These are phyloP conservation scores for Cyclophora albipunctata DNA, from an alignment of 2,888 invertebrate genomes.

Conservation along the genomic window DNA sequence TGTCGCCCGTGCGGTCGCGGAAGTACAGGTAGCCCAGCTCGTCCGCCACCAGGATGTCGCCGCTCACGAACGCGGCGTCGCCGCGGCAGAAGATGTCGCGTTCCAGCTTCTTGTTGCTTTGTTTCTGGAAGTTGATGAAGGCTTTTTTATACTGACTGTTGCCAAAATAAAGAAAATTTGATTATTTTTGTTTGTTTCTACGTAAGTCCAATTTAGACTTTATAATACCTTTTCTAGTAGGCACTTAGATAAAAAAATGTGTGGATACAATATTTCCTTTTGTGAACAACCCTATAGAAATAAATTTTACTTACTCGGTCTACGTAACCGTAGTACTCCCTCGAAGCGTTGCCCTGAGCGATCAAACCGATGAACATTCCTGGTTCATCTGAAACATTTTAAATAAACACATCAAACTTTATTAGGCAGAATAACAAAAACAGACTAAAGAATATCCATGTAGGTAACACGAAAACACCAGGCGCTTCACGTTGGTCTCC, in stretches of 20 bases:
- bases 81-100: slow-evolving; percentile 88
- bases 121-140: slow-evolving; percentile 57
- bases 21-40: slow-evolving; percentile 95
- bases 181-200: too few species aligned
- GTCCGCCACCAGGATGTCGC: slow-evolving; percentile 92
- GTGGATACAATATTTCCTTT: too few species aligned
- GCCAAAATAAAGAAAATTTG: too few species aligned
- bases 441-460: too few species aligned
- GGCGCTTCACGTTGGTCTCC: too few species aligned
- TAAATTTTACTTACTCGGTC: slow-evolving; percentile 29
- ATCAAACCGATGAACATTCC: slow-evolving; percentile 89
- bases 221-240: too few species aligned
- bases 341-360: slow-evolving; percentile 76
- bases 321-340: slow-evolving; percentile 77
- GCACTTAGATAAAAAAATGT: too few species aligned
- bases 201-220: too few species aligned
- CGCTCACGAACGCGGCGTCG: slow-evolving; percentile 93
- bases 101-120: slow-evolving; percentile 89
- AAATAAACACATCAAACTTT: background rate
- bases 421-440: too few species aligned
- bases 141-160: too few species aligned
- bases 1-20: slow-evolving; percentile 91
- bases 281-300: too few species aligned
- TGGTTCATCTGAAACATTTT: slow-evolving; percentile 79
- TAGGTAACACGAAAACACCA: too few species aligned